Evolutionary conservation across 2,797 vertebrate genomes (phyloP), one percentile per base, ranked within the genome.

Genomic region (Anabas testudineus): DNA sequence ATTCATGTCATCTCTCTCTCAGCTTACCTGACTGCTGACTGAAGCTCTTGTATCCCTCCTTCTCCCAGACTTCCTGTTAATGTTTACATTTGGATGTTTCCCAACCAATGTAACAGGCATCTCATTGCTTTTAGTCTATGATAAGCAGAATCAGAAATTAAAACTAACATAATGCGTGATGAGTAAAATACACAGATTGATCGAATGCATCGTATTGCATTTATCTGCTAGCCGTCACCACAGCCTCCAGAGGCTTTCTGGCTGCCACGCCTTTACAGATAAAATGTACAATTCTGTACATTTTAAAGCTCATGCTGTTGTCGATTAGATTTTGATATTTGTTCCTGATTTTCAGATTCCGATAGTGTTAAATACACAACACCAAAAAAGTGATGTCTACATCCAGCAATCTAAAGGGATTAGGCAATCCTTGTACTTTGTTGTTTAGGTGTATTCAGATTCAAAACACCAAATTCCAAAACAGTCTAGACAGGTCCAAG

Each of bases 21-120:
- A 36, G 28, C 64, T 74, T 30, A 91, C 90, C 82, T 82, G 88
- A 36, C 90, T 91, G 81, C 76, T 88, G 66, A 80, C 74, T 0
- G 90, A 92, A 0, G 55, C 68, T 37, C 81, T 80, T 26, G 59
- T 28, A 0, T 83, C 62, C 15, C 21, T 70, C 16, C 39, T 32
- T 10, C 37, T 69, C 12, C 41, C 68, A 2, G 74, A 66, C n/a
- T 26, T 80, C 41, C 30, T 59, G 14, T 32, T 62, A 1, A 58
- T 18, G 45, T 16, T n/a, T 28, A 76, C 67, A 48, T 14, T 51
- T 34, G 54, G 62, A 4, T 62, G 39, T 42, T 79, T 78, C 22
- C 43, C 69, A 1, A 1, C 21, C n/a, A 14, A 1, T 0, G 42
- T 1, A 2, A 30, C 59, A 61, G 70, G 12, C 19, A 53, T 57